Evolutionary conservation across 2,888 invertebrate genomes (phyloP).

Genomic region (Athalia rosae): DNA sequence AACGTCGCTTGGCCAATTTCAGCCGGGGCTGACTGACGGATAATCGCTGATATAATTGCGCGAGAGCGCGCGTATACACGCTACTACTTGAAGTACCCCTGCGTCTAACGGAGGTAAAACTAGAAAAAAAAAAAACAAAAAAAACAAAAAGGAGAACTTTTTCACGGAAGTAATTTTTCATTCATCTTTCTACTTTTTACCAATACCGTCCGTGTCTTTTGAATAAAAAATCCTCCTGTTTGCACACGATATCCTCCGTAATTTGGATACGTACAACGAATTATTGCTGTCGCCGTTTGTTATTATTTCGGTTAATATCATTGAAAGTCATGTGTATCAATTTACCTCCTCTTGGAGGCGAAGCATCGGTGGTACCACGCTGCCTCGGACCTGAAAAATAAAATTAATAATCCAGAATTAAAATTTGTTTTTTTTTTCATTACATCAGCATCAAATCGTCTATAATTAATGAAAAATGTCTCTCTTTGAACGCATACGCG

Average conservation of each 20-base stretch:
- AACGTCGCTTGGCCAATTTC: no score
- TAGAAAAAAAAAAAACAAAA: not conserved
- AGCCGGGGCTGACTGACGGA: no score
- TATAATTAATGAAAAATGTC: no score
- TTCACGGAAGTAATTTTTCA: conserved; percentile 27
- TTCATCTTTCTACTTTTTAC: not conserved
- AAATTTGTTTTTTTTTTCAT: not conserved
- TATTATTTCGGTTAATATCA: not conserved
- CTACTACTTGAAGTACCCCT: not conserved
- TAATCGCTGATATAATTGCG: no score
- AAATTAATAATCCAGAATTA: conserved; percentile 37
- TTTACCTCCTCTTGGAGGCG: conserved; percentile 65
- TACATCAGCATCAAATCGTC: no score
- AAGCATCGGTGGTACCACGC: conserved; percentile 64
- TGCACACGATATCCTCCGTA: no score
- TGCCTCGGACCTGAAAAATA: conserved; percentile 67
- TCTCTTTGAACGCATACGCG: no score
- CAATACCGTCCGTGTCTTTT: no score
- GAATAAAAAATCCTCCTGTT: no score
- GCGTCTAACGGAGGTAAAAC: not conserved
- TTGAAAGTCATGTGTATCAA: conserved; percentile 23
- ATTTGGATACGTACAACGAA: no score
- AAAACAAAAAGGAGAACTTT: not conserved
- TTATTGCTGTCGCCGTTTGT: not conserved
- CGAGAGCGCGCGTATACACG: no score